Conservation (phyloP, 2,113 vertebrate genomes). For the Pangasianodon hypophthalmus region DNA sequence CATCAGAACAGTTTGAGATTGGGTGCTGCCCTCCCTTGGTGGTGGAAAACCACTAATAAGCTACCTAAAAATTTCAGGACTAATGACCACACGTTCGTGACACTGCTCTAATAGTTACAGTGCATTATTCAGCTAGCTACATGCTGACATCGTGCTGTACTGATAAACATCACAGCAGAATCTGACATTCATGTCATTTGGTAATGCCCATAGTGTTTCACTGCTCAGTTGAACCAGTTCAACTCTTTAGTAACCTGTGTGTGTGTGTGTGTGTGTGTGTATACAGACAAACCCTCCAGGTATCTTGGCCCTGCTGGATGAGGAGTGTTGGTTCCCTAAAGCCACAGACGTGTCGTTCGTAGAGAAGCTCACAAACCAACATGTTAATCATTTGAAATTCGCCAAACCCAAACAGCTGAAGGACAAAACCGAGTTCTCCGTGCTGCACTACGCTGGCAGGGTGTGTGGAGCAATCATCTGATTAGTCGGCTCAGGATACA, state of each 20-base stretch:
- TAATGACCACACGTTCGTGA: background rate
- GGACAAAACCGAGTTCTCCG: slow-evolving; percentile 95
- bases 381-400: slow-evolving; percentile 91
- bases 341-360: slow-evolving; percentile 96
- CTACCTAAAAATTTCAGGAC: background rate
- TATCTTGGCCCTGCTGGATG: slow-evolving; percentile 92
- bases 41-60: background rate
- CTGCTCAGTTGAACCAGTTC: background rate
- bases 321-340: slow-evolving; percentile 99
- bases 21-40: background rate
- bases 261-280: slow-evolving; percentile 3
- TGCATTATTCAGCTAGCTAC: background rate
- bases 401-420: slow-evolving; percentile 95
- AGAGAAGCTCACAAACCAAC: slow-evolving; percentile 88
- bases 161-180: background rate
- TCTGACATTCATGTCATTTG: background rate
- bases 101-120: background rate
- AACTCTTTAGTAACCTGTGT: background rate
- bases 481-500: background rate
- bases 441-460: slow-evolving; percentile 91
- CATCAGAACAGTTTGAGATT: background rate
- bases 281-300: slow-evolving; percentile 92
- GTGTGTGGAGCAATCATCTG: slow-evolving; percentile 66
- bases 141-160: background rate
- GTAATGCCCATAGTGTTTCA: background rate